Percentiles rank a stretch among this genome's conserved stretches.
phyloP scores from a whole-genome alignment of 2,797 vertebrate species.

The Microctenopoma lineatum region DNA sequence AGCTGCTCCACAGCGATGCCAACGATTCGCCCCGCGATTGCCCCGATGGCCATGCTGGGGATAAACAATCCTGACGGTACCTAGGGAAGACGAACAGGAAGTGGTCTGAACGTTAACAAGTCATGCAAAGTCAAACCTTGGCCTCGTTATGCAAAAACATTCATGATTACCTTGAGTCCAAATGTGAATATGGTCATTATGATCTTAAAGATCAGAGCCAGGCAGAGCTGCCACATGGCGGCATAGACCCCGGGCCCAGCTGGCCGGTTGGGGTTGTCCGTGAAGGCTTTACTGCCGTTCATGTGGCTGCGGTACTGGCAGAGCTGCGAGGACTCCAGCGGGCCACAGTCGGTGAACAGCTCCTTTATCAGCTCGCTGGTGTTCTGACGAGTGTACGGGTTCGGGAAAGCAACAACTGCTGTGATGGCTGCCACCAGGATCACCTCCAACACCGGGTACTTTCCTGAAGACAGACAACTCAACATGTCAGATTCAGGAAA shows the following conservation, averaged over 20 bases:
- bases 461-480: constrained; percentile 67
- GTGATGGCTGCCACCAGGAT: constrained; percentile 96
- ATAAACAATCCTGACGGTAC: constrained; percentile 97
- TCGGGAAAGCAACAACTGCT: constrained; percentile 95
- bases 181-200: constrained; percentile 99
- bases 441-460: constrained; percentile 97
- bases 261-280: constrained; percentile 89
- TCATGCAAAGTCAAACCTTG: rapidly evolving
- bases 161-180: constrained; percentile 91
- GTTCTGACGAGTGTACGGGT: constrained; percentile 97
- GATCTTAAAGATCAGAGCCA: constrained; percentile 98
- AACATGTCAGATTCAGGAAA: background rate
- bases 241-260: constrained; percentile 93
- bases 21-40: constrained; percentile 97
- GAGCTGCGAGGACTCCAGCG: constrained; percentile 94
- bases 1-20: constrained; percentile 98
- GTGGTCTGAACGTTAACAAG: background rate
- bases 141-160: rapidly evolving
- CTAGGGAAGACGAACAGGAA: constrained; percentile 67
- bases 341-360: constrained; percentile 97
- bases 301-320: constrained; percentile 98
- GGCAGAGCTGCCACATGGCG: constrained; percentile 97
- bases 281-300: constrained; percentile 93
- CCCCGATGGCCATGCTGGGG: constrained; percentile 99
- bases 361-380: constrained; percentile 99